Percentiles rank a stretch among this genome's conserved stretches.
Evolutionary conservation across 2,113 vertebrate genomes (phyloP).

Genomic region (Elephantulus edwardii): DNA sequence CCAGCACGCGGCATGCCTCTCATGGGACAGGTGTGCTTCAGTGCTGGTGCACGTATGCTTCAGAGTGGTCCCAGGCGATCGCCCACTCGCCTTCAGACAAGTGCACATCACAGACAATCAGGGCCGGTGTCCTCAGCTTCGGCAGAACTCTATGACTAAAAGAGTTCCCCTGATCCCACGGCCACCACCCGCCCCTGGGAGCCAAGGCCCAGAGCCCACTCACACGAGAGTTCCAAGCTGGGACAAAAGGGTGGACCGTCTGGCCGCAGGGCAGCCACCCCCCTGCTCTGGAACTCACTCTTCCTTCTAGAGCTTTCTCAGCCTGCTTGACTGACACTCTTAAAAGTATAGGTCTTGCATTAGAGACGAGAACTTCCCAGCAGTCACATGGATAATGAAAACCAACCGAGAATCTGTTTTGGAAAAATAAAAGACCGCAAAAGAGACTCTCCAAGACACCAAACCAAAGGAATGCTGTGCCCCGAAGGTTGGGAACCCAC

Average conservation of each 20-base stretch:
- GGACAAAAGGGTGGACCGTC: neutral
- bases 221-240: neutral
- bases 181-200: accelerated
- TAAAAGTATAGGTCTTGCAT: constrained; percentile 45
- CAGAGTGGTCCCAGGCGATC: neutral
- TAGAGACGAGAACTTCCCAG: constrained; percentile 35
- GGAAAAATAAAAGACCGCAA: constrained; percentile 60
- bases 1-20: neutral
- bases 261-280: neutral
- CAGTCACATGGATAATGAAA: constrained; percentile 44
- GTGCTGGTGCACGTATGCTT: neutral
- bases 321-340: neutral
- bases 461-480: neutral
- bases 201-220: neutral
- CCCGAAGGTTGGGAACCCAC: constrained; percentile 1
- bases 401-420: constrained; percentile 61
- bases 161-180: neutral
- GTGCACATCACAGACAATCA: neutral
- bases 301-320: neutral
- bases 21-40: accelerated
- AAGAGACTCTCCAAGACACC: constrained; percentile 54
- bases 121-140: neutral
- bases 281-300: neutral
- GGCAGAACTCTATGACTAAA: neutral
- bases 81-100: neutral